Conservation (phyloP, 2,797 vertebrate species). For the Sebastolobus alascanus region DNA sequence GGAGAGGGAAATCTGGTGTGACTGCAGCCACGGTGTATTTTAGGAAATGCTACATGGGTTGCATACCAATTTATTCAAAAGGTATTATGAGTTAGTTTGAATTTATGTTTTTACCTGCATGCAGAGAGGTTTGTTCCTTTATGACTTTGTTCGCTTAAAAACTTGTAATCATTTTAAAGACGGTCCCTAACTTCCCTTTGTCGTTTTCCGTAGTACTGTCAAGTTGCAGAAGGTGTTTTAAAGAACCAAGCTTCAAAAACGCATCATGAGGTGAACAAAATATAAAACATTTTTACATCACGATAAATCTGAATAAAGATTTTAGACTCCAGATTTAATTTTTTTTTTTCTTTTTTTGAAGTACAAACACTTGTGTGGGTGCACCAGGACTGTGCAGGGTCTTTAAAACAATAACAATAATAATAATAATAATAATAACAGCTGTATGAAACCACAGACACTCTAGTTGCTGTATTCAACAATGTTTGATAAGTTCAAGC, state of each 20-base stretch:
- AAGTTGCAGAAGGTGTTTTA: not conserved
- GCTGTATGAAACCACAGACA: not conserved
- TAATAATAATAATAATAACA: not conserved
- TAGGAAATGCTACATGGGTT: not conserved
- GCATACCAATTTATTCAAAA: not conserved
- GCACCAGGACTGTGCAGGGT: not conserved
- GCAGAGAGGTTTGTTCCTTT: not conserved
- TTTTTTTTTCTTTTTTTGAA: not conserved
- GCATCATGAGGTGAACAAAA: not conserved
- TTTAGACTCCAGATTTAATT: not conserved
- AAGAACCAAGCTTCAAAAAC: not conserved
- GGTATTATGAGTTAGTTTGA: not conserved
- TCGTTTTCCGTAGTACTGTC: not conserved
- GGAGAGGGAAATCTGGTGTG: too few species aligned
- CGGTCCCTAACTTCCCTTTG: not conserved
- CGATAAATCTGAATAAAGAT: not conserved
- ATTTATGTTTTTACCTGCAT: not conserved
- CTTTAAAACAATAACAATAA: not conserved
- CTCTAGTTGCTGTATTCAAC: not conserved
- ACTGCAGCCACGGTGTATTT: too few species aligned
- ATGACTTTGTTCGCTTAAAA: not conserved
- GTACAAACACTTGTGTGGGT: not conserved
- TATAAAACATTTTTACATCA: not conserved
- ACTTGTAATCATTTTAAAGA: not conserved
- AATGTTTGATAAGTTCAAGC: slow-evolving; percentile 21